Percentiles rank a stretch among this genome's conserved stretches.
These are phyloP conservation scores for Prunella fulvescens DNA, from an alignment of 2,113 vertebrate species.

Conservation along the genomic window DNA sequence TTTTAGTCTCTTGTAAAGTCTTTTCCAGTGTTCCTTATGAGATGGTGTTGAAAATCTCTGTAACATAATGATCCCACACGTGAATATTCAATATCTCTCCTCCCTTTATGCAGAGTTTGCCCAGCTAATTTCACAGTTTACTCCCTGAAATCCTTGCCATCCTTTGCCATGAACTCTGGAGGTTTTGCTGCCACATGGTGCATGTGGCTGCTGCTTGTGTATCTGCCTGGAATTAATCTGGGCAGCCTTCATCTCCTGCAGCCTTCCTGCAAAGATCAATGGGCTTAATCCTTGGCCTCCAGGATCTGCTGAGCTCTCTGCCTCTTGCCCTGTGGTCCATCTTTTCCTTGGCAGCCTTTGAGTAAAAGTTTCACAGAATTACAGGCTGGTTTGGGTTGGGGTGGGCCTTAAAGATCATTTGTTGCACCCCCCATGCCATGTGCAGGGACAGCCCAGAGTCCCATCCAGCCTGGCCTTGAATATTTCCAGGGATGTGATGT, in stretches of 20 bases:
- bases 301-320: not conserved
- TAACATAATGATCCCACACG: slow-evolving; percentile 56
- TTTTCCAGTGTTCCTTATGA: slow-evolving; percentile 48
- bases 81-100: not conserved
- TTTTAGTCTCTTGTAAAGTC: slow-evolving; percentile 57
- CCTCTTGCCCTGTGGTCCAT: not conserved
- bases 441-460: not conserved
- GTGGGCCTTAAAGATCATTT: not conserved
- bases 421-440: not conserved
- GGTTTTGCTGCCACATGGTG: slow-evolving; percentile 39
- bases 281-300: not conserved
- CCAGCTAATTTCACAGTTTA: slow-evolving; percentile 63
- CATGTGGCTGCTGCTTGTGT: not conserved
- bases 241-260: not conserved
- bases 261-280: not conserved
- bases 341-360: not conserved
- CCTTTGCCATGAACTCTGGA: slow-evolving; percentile 45
- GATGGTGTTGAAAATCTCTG: slow-evolving; percentile 54
- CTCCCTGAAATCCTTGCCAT: slow-evolving; percentile 44
- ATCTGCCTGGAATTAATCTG: not conserved
- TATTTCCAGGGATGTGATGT: not conserved
- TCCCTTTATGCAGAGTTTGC: slow-evolving; percentile 43
- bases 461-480: not conserved
- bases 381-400: not conserved
- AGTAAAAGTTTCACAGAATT: not conserved